Base-by-base conservation (phyloP, 2,113 vertebrate species). In the Aix galericulata region DNA sequence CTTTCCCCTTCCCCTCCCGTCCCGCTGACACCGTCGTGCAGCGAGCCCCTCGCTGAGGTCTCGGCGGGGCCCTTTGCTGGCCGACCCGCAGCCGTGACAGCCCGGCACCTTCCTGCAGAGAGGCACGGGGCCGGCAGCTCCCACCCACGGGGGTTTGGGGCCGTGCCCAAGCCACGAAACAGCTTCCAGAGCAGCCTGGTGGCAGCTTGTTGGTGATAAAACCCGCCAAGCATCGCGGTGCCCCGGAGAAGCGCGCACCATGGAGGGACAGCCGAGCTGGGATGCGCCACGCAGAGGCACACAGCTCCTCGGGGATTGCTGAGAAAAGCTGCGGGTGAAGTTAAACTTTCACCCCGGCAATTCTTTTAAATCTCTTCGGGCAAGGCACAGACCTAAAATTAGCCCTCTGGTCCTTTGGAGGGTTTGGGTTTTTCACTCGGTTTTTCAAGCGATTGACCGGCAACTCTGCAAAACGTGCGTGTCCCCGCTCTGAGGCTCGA, bases 121-220 rank as follows among this genome's bases (percentile, higher is more conserved):
- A 11, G 52, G 92, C 95, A 86, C 44, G 42, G 73, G 95, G 93
- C 88, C 92, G 88, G 40, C 92, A 95, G 93, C 91, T 93, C 91
- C 0, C 93, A 62, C 14, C 1, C 78, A 5, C 69, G 38, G 38
- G 1, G 9, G 26, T 50, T 52, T 8, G 17, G 32, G 27, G 68
- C 86, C 4, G 4, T 46, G 66, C 64, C 76, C 16, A 53, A 3
- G 0, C 58, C 69, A 25, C 1, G 0, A 21, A 46, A 40, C 0
- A 8, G 10, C 21, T 40, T 18, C 5, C 4, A 52, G 36, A 68
- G 69, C 64, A 75, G 69, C 23, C 42, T 68, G 78, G 23, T 0
- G 13, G 53, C 36, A 36, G 23, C 25, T 63, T 63, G 38, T 17
- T 18, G 36, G 34, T 6, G 22, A 23, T 25, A 52, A 52, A 52